Evolutionary conservation across 2,888 invertebrate genomes (phyloP).

Genomic region (Troides helena): DNA sequence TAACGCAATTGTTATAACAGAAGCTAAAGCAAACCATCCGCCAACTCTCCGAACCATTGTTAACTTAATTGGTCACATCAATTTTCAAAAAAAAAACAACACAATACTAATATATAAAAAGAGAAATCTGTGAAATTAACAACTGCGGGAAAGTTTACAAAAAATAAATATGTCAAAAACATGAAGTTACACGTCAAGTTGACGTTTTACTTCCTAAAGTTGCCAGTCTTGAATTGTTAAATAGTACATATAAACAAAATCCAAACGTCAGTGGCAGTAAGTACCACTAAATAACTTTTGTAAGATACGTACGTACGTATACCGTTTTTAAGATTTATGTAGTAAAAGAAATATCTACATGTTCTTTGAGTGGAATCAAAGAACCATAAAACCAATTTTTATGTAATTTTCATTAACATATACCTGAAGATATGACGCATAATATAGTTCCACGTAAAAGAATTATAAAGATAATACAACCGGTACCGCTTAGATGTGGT

Average conservation of each 20-base stretch:
- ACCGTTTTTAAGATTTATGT: no score
- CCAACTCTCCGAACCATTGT: conserved; percentile 56
- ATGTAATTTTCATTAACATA: no score
- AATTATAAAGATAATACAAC: no score
- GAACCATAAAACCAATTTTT: no score
- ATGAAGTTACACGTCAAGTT: conserved; percentile 9
- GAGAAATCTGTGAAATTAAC: conserved; percentile 24
- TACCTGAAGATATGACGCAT: no score
- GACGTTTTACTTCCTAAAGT: not conserved
- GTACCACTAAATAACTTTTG: no score
- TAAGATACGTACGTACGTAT: no score
- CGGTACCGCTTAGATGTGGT: no score
- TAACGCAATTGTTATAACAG: conserved; percentile 64
- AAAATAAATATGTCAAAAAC: conserved; percentile 30
- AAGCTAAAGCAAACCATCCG: conserved; percentile 67
- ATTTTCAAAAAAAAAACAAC: conserved; percentile 3
- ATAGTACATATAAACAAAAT: not conserved
- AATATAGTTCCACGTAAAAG: no score
- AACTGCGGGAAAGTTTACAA: conserved; percentile 23
- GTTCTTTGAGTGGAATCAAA: no score
- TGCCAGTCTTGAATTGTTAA: not conserved
- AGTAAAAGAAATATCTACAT: no score
- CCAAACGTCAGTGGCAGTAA: not conserved
- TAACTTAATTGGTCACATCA: conserved; percentile 18
- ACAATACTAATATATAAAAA: conserved; percentile 21